Evolutionary conservation across 2,888 invertebrate genomes (phyloP), one percentile per base, ranked within the genome.

Genomic region (Cylloceria caligata): DNA sequence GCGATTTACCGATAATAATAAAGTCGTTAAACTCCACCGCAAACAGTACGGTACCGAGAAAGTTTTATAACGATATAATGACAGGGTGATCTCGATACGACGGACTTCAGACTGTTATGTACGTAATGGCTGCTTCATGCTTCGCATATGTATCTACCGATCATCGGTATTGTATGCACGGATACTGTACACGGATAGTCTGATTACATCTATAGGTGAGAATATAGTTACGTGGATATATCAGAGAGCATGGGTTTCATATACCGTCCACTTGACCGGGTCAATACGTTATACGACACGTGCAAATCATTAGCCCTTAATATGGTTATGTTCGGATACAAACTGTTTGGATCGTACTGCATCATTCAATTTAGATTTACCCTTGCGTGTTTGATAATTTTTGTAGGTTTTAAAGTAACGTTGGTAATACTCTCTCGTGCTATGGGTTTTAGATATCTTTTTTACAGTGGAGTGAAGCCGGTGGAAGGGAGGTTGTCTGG

Each of bases 61-160:
- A n/a, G n/a, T n/a, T 78, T 78, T 16, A 27, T 69, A 78, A 78
- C 77, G 77, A 73, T 42, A 65, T 74, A 78, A 81, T 69, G 64
- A 74, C 69, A 73, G 47, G 34, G 52, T 30, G 73, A 73, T 81
- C 73, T 68, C 73, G 64, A 81, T 77, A 64, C 55, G 39, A 73
- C 77, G 73, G 76, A 73, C 76, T 76, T 24, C 42, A 11, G 45
- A 57, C 72, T 52, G 42, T 77, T 73, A 34, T 45, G 47, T 55
- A 77, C 68, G 69, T 60, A 71, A 77, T 73, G 68, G 64, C 45
- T 68, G 45, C 55, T 68, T 57, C 67, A 62, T 57, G n/a, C 45
- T 34, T 24, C 47, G 55, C n/a, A 55, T 57, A 52, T 55, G 9
- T 27, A 42, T 19, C 13, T 24, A 9, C 9, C 39, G 2, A 24